Conservation (phyloP, 2,888 invertebrate genomes). For the Zootermopsis nevadensis region DNA sequence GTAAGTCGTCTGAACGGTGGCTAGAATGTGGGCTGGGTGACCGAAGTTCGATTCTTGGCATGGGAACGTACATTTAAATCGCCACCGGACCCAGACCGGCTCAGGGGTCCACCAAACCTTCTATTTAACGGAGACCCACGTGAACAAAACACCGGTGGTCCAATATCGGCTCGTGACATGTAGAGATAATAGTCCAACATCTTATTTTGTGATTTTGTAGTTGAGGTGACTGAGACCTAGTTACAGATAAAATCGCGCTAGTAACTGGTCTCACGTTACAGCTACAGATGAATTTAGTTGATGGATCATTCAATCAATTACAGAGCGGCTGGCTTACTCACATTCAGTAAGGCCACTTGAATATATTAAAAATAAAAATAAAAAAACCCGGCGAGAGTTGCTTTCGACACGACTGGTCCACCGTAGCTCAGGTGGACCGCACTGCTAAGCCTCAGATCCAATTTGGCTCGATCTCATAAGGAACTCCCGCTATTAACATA, state of each 20-base stretch:
- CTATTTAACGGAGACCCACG: too few species aligned
- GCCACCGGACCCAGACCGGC: too few species aligned
- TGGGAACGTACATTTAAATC: too few species aligned
- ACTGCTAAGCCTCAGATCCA: not conserved
- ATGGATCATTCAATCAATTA: conserved; percentile 39
- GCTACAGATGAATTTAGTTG: conserved; percentile 27
- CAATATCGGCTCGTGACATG: too few species aligned
- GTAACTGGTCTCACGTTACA: conserved; percentile 1
- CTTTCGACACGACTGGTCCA: not conserved
- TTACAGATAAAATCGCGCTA: conserved; percentile 4
- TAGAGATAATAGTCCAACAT: too few species aligned
- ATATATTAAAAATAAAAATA: not conserved
- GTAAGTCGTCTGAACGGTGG: too few species aligned
- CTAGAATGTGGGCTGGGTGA: too few species aligned
- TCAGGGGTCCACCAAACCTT: too few species aligned
- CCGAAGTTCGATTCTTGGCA: too few species aligned
- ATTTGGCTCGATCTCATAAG: not conserved
- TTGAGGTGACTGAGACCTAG: not conserved
- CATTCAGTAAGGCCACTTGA: not conserved
- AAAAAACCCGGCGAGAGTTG: not conserved
- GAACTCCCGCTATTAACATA: too few species aligned
- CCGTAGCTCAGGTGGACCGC: not conserved
- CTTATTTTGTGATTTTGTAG: conserved; percentile 6
- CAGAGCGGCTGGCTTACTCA: not conserved
- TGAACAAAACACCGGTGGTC: too few species aligned